These are phyloP conservation scores for Gopherus flavomarginatus DNA, from an alignment of 2,113 vertebrate species.

Conservation along the genomic window DNA sequence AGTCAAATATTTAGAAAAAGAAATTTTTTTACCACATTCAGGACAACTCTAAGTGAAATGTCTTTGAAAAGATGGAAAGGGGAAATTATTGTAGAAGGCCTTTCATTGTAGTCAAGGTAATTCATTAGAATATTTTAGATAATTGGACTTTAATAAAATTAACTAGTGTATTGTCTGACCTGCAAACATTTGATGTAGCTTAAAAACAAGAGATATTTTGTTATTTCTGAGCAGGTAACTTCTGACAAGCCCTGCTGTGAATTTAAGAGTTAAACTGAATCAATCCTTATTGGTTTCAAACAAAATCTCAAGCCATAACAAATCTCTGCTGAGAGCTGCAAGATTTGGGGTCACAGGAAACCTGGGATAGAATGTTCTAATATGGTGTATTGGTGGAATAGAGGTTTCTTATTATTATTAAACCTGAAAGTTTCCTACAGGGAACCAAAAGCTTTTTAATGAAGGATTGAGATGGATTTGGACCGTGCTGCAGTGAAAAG, in stretches of 20 bases:
- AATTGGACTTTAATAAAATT: background rate
- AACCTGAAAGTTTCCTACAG: slow-evolving; percentile 78
- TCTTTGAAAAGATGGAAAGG: background rate
- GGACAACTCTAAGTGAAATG: background rate
- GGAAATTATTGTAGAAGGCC: background rate
- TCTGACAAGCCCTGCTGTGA: background rate
- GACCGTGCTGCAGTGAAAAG: slow-evolving; percentile 73
- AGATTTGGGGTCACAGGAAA: slow-evolving; percentile 69
- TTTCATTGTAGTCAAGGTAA: background rate
- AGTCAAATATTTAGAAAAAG: background rate
- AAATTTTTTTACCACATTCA: background rate
- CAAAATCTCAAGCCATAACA: background rate
- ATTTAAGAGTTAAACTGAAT: background rate
- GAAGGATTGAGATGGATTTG: slow-evolving; percentile 81
- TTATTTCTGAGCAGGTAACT: background rate
- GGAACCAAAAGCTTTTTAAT: slow-evolving; percentile 80
- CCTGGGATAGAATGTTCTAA: slow-evolving; percentile 69
- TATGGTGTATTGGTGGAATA: slow-evolving; percentile 46
- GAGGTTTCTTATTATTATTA: slow-evolving; percentile 72
- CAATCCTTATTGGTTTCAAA: background rate
- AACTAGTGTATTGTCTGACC: background rate
- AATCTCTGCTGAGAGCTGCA: slow-evolving; percentile 51
- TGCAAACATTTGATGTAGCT: background rate
- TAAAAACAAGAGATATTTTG: background rate
- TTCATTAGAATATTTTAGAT: background rate